Conservation (phyloP, 2,797 vertebrate species). For the Coilia nasus region DNA sequence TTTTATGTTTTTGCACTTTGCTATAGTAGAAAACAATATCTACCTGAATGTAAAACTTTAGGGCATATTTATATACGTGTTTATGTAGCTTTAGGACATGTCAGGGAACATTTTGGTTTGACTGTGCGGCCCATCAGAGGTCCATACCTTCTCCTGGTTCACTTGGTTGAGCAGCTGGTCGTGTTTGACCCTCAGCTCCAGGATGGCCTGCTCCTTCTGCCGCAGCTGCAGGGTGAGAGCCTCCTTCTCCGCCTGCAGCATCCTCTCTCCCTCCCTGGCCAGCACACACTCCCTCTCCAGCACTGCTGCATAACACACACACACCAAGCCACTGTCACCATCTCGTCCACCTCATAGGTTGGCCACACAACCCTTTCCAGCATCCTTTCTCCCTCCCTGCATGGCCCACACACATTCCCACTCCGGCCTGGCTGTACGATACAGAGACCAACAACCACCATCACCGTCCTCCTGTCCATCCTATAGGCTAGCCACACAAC, state of each 20-base stretch:
- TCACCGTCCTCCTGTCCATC: too few relatives aligned
- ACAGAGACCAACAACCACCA: too few relatives aligned
- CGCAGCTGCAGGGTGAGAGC: conserved; percentile 52
- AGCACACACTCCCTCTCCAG: conserved; percentile 69
- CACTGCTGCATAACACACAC: conserved; percentile 54
- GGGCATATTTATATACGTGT: neutral
- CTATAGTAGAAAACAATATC: neutral
- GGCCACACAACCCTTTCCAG: too few relatives aligned
- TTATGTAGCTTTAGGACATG: neutral
- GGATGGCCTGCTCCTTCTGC: conserved; percentile 66
- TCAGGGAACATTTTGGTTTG: neutral
- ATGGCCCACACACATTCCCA: neutral
- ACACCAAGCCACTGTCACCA: neutral
- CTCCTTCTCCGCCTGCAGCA: conserved; percentile 69
- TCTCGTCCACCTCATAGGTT: neutral
- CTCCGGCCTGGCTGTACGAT: too few relatives aligned
- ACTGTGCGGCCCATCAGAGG: neutral
- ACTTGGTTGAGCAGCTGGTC: conserved; percentile 59
- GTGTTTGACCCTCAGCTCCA: conserved; percentile 64
- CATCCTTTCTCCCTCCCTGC: too few relatives aligned
- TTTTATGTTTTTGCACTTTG: neutral
- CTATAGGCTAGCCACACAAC: too few relatives aligned
- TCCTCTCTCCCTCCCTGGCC: conserved; percentile 64
- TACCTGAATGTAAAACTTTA: neutral
- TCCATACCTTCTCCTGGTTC: conserved; percentile 65